Evolutionary conservation across 1,140 invertebrate species (phyloP).

Genomic region (Lepidostoma basale): DNA sequence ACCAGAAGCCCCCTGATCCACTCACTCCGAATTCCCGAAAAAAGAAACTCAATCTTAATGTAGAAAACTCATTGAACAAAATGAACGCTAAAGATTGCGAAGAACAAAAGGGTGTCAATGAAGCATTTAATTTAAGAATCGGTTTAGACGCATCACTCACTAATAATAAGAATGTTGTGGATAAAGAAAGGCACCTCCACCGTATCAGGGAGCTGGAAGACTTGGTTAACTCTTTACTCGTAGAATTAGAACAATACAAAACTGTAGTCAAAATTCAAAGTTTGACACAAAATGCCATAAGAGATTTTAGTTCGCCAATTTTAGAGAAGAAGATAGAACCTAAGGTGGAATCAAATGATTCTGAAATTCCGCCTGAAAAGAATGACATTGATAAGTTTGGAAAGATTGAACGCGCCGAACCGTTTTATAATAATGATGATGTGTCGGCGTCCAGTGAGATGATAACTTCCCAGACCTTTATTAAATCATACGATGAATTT

Average conservation of each 20-base stretch:
- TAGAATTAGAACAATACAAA: conserved; percentile 63
- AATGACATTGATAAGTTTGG: conserved; percentile 34
- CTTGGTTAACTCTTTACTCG: conserved; percentile 59
- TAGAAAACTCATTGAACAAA: conserved; percentile 24
- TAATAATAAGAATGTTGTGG: conserved; percentile 32
- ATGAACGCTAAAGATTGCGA: conserved; percentile 23
- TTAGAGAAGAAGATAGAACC: conserved; percentile 39
- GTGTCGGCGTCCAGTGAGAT: conserved; percentile 9
- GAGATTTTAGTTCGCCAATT: conserved; percentile 56
- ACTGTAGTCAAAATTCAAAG: conserved; percentile 60
- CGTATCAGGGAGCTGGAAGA: conserved; percentile 51
- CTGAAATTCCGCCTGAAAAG: conserved; percentile 9
- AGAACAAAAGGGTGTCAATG: conserved; percentile 53
- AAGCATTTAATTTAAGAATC: conserved; percentile 54
- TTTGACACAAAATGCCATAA: conserved; percentile 59
- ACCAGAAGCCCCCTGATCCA: conserved; percentile 45
- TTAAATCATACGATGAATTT: conserved; percentile 43
- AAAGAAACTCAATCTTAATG: conserved; percentile 32
- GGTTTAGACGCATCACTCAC: conserved; percentile 44
- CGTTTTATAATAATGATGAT: conserved; percentile 43
- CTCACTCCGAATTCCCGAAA: conserved; percentile 42
- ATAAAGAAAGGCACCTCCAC: conserved; percentile 16
- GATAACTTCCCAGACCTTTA: conserved; percentile 19
- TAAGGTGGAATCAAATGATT: not conserved
- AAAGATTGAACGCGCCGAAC: conserved; percentile 41